Evolutionary conservation across 2,797 vertebrate species (phyloP).

Genomic region (Taeniopygia guttata): DNA sequence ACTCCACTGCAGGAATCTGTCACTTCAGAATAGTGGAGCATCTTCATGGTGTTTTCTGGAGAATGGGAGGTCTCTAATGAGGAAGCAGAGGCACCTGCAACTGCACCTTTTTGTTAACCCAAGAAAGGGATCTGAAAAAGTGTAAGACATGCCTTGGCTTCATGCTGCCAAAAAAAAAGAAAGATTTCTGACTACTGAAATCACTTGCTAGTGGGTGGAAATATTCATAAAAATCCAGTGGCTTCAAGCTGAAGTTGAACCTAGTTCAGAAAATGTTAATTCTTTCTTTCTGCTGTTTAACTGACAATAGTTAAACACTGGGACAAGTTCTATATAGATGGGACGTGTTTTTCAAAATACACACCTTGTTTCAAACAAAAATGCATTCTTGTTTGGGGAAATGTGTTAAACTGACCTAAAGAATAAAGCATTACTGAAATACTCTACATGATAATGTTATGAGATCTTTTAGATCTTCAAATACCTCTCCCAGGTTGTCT

Average conservation of each 20-base stretch:
- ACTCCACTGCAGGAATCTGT: neutral
- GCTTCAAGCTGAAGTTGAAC: neutral
- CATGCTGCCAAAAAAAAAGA: neutral
- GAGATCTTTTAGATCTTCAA: neutral
- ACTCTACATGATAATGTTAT: neutral
- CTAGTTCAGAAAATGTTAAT: neutral
- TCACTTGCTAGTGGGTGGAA: neutral
- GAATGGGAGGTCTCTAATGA: neutral
- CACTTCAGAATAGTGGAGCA: neutral
- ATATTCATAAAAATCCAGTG: neutral
- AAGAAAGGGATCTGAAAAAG: neutral
- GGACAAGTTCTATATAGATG: neutral
- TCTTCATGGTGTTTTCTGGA: neutral
- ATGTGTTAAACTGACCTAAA: neutral
- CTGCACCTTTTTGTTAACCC: neutral
- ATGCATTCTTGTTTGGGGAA: neutral
- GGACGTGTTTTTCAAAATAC: neutral
- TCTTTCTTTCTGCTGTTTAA: neutral
- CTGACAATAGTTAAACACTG: neutral
- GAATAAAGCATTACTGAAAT: neutral
- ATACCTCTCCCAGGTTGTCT: neutral
- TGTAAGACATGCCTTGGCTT: neutral
- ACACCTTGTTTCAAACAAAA: neutral
- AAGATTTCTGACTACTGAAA: neutral
- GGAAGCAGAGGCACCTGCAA: neutral